Percentiles rank a stretch among this genome's conserved stretches.
Evolutionary conservation across 2,888 invertebrate species (phyloP).

Genomic region (Sympetrum striolatum): DNA sequence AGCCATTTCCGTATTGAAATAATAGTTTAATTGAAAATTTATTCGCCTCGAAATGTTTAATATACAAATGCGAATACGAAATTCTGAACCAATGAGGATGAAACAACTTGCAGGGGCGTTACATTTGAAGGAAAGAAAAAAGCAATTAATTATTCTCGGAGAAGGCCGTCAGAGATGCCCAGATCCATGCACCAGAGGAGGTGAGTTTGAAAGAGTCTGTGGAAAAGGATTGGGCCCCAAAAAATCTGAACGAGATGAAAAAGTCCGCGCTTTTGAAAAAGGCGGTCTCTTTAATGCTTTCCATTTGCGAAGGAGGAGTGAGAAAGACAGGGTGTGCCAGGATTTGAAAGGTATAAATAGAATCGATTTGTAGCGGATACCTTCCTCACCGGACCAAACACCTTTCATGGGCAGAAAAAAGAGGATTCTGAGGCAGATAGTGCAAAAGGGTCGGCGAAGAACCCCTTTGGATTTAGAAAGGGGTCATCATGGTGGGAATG

Average conservation of each 20-base stretch:
- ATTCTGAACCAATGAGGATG: too few species aligned
- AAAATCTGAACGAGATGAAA: neutral
- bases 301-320: neutral
- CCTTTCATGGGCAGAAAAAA: neutral
- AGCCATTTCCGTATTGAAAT: too few species aligned
- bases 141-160: too few species aligned
- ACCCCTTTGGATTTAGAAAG: neutral
- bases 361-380: neutral
- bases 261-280: neutral
- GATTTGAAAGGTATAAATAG: neutral
- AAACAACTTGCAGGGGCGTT: too few species aligned
- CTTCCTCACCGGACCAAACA: neutral
- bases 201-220: too few species aligned
- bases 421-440: neutral
- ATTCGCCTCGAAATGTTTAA: too few species aligned
- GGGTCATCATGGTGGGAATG: neutral
- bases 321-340: neutral
- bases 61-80: too few species aligned
- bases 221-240: too few species aligned
- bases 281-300: neutral
- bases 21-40: too few species aligned
- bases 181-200: too few species aligned
- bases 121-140: too few species aligned
- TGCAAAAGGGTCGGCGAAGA: neutral
- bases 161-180: too few species aligned